phyloP scores from a whole-genome alignment of 2,888 invertebrate genomes.

The Mimumesa dahlbomi region DNA sequence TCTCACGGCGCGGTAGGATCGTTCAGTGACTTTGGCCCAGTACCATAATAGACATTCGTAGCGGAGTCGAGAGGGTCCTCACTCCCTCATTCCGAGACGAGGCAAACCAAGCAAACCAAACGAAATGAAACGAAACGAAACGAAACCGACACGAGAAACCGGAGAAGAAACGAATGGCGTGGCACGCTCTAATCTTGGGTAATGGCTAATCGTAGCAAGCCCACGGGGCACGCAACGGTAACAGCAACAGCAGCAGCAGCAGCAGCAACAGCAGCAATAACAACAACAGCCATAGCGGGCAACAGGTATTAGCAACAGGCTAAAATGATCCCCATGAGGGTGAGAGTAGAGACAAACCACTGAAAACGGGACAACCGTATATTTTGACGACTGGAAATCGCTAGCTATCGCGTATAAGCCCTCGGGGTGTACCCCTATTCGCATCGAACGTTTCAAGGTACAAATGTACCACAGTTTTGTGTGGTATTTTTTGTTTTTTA shows the following conservation, averaged over 20 bases:
- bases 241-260: constrained; percentile 12
- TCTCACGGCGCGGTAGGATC: constrained; percentile 38
- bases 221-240: constrained; percentile 53
- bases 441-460: constrained; percentile 3
- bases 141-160: constrained; percentile 32
- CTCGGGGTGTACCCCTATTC: constrained; percentile 35
- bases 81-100: constrained; percentile 13
- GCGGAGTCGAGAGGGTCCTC: constrained; percentile 12
- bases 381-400: constrained; percentile 79
- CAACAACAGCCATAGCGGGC: constrained; percentile 23
- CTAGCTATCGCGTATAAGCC: constrained; percentile 62
- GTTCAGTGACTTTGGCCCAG: constrained; percentile 41
- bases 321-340: constrained; percentile 41
- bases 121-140: constrained; percentile 28
- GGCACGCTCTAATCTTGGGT: constrained; percentile 71
- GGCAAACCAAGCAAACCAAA: constrained; percentile 17
- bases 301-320: constrained; percentile 57
- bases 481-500: constrained; percentile 18
- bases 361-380: constrained; percentile 74
- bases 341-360: constrained; percentile 48
- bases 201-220: constrained; percentile 71
- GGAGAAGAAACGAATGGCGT: constrained; percentile 43
- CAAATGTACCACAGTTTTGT: constrained; percentile 5
- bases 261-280: constrained; percentile 40
- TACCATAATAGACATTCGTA: constrained; percentile 56